These are phyloP conservation scores for Pachycephala philippinensis DNA, from an alignment of 2,113 vertebrate genomes.

Conservation along the genomic window DNA sequence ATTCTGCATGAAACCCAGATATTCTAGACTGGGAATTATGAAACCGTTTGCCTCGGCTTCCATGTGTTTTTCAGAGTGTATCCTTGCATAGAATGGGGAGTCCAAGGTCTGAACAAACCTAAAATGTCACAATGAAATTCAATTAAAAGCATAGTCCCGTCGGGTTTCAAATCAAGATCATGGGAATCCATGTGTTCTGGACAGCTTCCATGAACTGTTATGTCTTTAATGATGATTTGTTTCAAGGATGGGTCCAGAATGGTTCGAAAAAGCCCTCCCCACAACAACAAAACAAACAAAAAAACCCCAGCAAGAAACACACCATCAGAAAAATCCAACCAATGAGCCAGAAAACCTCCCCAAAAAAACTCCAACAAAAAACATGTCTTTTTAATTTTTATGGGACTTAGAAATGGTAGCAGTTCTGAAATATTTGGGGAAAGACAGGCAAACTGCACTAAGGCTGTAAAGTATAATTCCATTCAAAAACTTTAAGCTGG, in stretches of 20 bases:
- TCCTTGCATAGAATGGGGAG: not conserved
- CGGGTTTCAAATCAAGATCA: not conserved
- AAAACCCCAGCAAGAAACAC: not conserved
- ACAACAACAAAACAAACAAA: not conserved
- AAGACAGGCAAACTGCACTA: not conserved
- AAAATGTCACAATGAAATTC: not conserved
- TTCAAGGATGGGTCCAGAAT: not conserved
- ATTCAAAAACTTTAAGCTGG: not conserved
- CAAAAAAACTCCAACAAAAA: not conserved
- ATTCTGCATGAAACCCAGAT: not conserved
- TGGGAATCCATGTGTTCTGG: not conserved
- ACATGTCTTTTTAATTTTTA: not conserved
- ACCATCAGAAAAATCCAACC: not conserved
- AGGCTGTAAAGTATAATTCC: not conserved
- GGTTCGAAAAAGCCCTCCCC: accelerated
- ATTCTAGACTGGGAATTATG: not conserved
- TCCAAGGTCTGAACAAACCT: not conserved
- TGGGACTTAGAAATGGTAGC: not conserved
- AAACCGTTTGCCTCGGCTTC: not conserved
- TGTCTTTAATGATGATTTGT: not conserved
- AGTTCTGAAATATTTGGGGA: not conserved
- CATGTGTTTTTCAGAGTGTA: not conserved
- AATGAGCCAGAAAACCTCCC: not conserved
- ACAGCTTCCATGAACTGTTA: not conserved
- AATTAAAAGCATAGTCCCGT: not conserved